Evolutionary conservation across 2,113 vertebrate genomes (phyloP).

Genomic region (Aplodontia rufa): DNA sequence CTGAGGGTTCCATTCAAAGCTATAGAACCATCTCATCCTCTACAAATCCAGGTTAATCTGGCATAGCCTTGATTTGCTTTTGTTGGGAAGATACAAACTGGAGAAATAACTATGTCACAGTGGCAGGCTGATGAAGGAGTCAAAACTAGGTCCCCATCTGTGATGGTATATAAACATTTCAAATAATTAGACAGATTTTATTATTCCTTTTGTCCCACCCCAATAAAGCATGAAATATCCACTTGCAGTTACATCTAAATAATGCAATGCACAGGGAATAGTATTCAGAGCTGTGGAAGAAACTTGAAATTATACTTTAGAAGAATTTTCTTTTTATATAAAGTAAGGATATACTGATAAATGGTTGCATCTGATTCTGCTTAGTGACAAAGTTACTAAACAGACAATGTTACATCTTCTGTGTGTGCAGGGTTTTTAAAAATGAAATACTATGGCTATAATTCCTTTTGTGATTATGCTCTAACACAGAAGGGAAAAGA

Average conservation of each 20-base stretch:
- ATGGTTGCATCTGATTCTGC: background rate
- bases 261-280: background rate
- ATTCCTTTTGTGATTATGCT: background rate
- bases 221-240: background rate
- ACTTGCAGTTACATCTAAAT: background rate
- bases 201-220: conserved; percentile 7
- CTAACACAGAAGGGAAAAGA: background rate
- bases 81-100: background rate
- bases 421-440: background rate
- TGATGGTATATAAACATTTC: background rate
- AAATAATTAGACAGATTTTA: conserved; percentile 49
- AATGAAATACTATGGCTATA: conserved; percentile 12
- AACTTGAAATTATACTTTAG: background rate
- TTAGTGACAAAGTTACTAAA: background rate
- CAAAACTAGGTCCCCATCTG: background rate
- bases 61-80: background rate
- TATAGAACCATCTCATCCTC: background rate
- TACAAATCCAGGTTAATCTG: background rate
- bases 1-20: background rate
- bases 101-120: background rate
- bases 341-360: background rate
- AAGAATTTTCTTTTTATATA: background rate
- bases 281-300: background rate
- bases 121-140: background rate
- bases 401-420: background rate